phyloP scores from a whole-genome alignment of 2,888 invertebrate species.

The Smittia sp. region DNA sequence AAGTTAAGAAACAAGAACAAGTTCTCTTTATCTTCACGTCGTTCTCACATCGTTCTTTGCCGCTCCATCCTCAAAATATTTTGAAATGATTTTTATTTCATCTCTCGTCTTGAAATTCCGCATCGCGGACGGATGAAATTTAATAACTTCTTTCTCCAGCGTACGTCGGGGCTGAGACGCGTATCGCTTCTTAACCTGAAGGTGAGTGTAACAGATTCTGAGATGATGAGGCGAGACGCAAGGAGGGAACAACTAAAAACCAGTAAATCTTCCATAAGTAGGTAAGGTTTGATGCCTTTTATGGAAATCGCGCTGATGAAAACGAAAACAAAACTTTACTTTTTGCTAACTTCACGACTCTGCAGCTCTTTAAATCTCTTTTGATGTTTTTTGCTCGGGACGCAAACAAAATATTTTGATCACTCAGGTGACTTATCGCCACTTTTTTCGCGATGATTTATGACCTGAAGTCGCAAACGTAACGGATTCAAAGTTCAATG shows the following conservation, averaged over 20 bases:
- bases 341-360: not conserved
- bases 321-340: slow-evolving; percentile 30
- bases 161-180: no score
- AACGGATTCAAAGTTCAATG: slow-evolving; percentile 25
- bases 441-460: not conserved
- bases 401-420: not conserved
- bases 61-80: slow-evolving; percentile 6
- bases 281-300: slow-evolving; percentile 21
- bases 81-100: not conserved
- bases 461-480: not conserved
- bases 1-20: not conserved
- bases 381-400: slow-evolving; percentile 1
- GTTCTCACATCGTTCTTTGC: not conserved
- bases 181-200: not conserved
- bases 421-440: slow-evolving; percentile 12
- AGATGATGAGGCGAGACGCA: not conserved
- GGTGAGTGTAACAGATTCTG: not conserved
- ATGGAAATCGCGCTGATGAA: slow-evolving; percentile 28
- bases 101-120: not conserved
- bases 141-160: not conserved
- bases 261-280: slow-evolving; percentile 36
- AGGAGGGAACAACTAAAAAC: not conserved
- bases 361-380: slow-evolving; percentile 12
- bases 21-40: not conserved
- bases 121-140: not conserved